Evolutionary conservation across 2,113 vertebrate species (phyloP), one percentile per base, ranked within the genome.

Genomic region (Notarius lentiginosus): DNA sequence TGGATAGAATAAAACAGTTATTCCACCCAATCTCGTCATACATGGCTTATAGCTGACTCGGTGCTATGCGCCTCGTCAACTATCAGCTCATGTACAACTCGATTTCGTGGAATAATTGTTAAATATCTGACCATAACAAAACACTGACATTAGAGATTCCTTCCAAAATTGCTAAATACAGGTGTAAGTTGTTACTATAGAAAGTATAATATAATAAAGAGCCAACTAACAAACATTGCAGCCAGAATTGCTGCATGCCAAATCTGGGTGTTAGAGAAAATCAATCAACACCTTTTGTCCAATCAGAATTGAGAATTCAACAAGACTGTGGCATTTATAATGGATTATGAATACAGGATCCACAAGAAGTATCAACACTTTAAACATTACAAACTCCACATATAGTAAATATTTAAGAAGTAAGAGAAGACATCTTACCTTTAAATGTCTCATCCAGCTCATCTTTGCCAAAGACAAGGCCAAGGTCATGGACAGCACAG

Each of bases 361-460:
- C 0, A 80, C 56, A 80, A 27, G 49, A 51, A 49, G 17, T 75
- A 22, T 70, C 30, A 34, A 34, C 12, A 24, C 47, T 51, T 24
- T 73, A 41, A 73, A 56, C 30, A 34, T 75, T 27, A 15, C 12
- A 79, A 58, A 30, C 18, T 24, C 11, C 5, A 55, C 9, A 8
- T 76, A 15, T 77, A 56, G 15, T 55, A 79, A 56, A 6, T 79
- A 79, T 58, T 61, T 41, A 24, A 79, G 60, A 80, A 2, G 27
- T 12, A 15, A 58, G 51, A 77, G 55, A n/a, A 14, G 14, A 34
- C 18, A 41, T 77, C 68, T 55, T 82, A 99, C 98, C 98, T 96
- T 97, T 97, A 93, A 98, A 99, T 14, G 98, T 98, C 84, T 98
- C 97, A 4, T 99, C 98, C 1, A 99, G 94, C 91, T 99, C 97